Conservation (phyloP, 2,113 vertebrate species). For the Tricholaema leucomelas region DNA sequence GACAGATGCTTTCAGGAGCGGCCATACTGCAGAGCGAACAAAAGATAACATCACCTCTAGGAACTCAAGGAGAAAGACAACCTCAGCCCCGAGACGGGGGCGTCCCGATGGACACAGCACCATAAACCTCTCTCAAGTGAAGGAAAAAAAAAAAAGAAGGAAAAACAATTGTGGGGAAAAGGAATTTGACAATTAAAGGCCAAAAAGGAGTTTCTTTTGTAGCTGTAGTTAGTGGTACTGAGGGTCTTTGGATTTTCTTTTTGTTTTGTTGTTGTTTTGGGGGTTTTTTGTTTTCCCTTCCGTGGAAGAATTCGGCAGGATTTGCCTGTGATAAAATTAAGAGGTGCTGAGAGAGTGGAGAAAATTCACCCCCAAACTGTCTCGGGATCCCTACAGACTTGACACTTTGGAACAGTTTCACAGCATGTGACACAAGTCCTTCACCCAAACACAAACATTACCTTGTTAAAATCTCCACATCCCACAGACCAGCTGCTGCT, state of each 20-base stretch:
- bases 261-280: too few species aligned
- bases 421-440: background rate
- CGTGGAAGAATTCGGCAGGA: background rate
- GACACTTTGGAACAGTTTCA: background rate
- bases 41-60: constrained; percentile 83
- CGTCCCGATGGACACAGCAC: constrained; percentile 74
- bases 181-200: constrained; percentile 70
- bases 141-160: background rate
- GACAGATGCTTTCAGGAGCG: constrained; percentile 94
- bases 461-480: constrained; percentile 40
- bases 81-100: constrained; percentile 68
- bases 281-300: background rate
- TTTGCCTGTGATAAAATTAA: background rate
- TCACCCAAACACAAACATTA: constrained; percentile 30
- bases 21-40: constrained; percentile 80
- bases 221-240: background rate
- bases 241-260: constrained; percentile 45
- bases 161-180: constrained; percentile 54
- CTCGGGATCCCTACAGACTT: background rate
- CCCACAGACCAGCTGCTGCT: constrained; percentile 46
- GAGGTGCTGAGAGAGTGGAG: background rate
- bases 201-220: constrained; percentile 46
- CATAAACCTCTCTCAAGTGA: constrained; percentile 76
- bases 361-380: background rate
- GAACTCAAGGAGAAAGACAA: constrained; percentile 77